Evolutionary conservation across 2,113 vertebrate genomes (phyloP).

Genomic region (Mustela nigripes): DNA sequence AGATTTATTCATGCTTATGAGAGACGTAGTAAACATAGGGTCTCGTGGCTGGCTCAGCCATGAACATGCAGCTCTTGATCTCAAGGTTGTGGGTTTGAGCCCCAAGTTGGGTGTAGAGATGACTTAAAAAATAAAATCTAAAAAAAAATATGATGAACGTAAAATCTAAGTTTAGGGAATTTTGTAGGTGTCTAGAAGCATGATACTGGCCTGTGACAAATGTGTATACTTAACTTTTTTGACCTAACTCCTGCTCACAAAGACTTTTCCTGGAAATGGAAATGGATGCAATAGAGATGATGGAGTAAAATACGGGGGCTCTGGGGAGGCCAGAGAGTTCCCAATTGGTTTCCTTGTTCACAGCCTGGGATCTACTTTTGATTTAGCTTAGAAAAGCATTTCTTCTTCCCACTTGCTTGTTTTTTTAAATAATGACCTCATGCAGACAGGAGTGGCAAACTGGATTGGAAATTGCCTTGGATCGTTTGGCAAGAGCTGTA

Average conservation of each 20-base stretch:
- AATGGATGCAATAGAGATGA: neutral
- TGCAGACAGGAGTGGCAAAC: constrained; percentile 80
- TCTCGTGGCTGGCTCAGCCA: neutral
- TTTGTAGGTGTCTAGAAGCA: neutral
- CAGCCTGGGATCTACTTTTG: constrained; percentile 8
- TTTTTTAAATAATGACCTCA: constrained; percentile 79
- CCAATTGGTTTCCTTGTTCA: neutral
- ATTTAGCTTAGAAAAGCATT: constrained; percentile 17
- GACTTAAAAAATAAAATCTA: neutral
- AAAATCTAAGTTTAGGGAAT: neutral
- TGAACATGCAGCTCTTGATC: neutral
- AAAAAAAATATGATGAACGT: neutral
- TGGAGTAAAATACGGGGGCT: neutral
- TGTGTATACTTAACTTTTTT: neutral
- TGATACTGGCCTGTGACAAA: neutral
- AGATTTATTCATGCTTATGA: neutral
- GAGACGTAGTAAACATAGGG: neutral
- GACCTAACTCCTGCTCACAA: neutral
- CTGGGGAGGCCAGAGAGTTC: neutral
- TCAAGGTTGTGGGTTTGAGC: neutral
- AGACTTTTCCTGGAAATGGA: neutral
- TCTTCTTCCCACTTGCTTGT: constrained; percentile 41
- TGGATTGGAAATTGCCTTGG: constrained; percentile 78
- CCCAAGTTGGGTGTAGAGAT: neutral
- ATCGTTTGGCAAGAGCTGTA: constrained; percentile 71